Base-by-base conservation (phyloP, 2,888 invertebrate species). In the Zele albiditarsus region DNA sequence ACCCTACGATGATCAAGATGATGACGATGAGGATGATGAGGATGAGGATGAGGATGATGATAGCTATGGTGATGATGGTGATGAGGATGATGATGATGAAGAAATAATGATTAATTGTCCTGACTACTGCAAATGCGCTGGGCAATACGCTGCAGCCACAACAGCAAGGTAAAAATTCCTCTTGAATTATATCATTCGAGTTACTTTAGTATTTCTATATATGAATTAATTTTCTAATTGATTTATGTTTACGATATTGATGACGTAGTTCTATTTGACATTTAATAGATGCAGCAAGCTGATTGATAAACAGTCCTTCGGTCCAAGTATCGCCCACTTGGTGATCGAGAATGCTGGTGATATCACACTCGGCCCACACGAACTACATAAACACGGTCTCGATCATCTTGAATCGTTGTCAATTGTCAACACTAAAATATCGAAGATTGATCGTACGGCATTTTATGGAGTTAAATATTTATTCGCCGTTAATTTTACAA, bases 381-480 rank as follows among this genome's bases (percentile, higher is more conserved):
- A 92, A 20, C 89, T 95, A 73, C 92, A 92, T 14, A 91, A 78
- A 3, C 82, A 83, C 0, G 88, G 86, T 28, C 90, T 95, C 31
- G 92, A 93, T 81, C 91, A 92, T 82, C 90, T 95, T 49, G 92
- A 93, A 28, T 92, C 94, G 3, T 91, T 95, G 20, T 92, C 92
- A 84, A 94, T 95, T 81, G 91, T 92, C 70, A 93, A 94, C 86
- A 94, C 94, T 77, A 92, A 92, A 12, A 93, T 95, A 83, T 90
- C 91, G 63, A 91, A 91, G 73, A 91, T 95, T 80, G 92, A 93
- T 81, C 92, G 92, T 25, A 92, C 91, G 66, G 95, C 95, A 0
- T 95, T 96, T 90, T 91, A 92, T 77, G 93, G 92, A 4, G 90
- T 95, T 70, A 90, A 92, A 25, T 92, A 93, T 78, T 89, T 96